Base-by-base conservation (phyloP, 2,113 vertebrate genomes). In the Octodon degus region DNA sequence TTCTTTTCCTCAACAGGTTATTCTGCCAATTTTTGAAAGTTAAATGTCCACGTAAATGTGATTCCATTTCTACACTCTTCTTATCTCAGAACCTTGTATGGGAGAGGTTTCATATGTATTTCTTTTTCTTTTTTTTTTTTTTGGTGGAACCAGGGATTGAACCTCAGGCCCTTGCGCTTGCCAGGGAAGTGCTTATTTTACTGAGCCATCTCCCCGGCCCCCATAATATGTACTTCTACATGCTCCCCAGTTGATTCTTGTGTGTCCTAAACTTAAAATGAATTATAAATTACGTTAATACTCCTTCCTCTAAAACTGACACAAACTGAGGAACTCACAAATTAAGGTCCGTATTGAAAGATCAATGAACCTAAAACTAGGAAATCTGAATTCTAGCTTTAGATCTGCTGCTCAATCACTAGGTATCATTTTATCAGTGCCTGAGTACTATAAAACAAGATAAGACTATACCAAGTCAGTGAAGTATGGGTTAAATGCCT, bases 1-100 rank as follows among this genome's bases (percentile, higher is more conserved):
- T 74, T 90, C 43, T 58, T 74, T 81, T 87, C 74, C 10, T 82
- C 47, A 76, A 25, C 43, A n/a, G 32, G n/a, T 80, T 79, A 16
- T 58, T 68, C 77, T 58, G 76, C 9, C 37, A 65, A 55, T 81
- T 81, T 81, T 76, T 86, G 79, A 86, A 96, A 94, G 34, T 60
- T 25, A 74, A 81, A 74, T 37, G 55, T 58, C 24, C 63, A 47
- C 43, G 19, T 86, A 50, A 90, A 32, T 60, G 30, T 55, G 40
- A 4, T 30, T 77, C 68, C 32, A 88, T 53, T 94, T 87, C 88
- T 77, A 94, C 14, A 53, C 27, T 80, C 19, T 25, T 79, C 62
- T 90, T 7, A 65, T 93, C n/a, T 77, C 14, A 63, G 22, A 90
- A 90, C 76, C 34, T 32, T 67, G 47, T 30, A 13, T 90, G 43